These are phyloP conservation scores for Geopemphigus sp. DNA, from an alignment of 1,140 invertebrate genomes.

Conservation along the genomic window DNA sequence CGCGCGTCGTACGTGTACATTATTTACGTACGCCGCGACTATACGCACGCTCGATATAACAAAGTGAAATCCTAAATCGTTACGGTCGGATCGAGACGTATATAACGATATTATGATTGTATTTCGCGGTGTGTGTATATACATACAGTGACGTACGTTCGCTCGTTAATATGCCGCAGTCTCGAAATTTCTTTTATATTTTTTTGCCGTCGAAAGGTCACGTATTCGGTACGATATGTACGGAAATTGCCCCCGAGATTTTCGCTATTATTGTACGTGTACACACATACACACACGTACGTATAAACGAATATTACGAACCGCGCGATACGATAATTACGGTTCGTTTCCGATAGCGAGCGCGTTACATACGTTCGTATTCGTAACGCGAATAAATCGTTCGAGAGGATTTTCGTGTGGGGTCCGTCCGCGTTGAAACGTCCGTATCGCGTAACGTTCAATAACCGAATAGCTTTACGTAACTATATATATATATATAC, in stretches of 20 bases:
- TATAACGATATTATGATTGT: conserved; percentile 17
- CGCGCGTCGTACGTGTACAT: too few species aligned
- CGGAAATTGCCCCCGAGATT: not conserved
- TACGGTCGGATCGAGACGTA: not conserved
- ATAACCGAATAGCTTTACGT: too few species aligned
- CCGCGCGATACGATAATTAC: too few species aligned
- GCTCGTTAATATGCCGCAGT: not conserved
- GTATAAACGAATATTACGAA: too few species aligned
- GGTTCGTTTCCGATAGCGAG: not conserved
- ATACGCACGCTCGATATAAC: not conserved
- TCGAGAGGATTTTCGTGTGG: not conserved
- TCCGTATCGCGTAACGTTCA: too few species aligned
- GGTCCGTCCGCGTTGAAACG: not conserved
- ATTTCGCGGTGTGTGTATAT: too few species aligned
- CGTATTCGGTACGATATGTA: not conserved
- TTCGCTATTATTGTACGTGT: too few species aligned
- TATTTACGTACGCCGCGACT: too few species aligned
- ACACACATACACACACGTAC: too few species aligned
- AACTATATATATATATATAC: too few species aligned
- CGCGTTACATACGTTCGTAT: not conserved
- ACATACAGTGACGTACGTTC: conserved; percentile 1
- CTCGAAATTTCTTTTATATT: conserved; percentile 12
- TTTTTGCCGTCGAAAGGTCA: conserved; percentile 20
- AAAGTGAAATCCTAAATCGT: conserved; percentile 5
- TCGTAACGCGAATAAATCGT: not conserved